Conservation (phyloP, 2,113 vertebrate species). For the Rhizomys pruinosus region DNA sequence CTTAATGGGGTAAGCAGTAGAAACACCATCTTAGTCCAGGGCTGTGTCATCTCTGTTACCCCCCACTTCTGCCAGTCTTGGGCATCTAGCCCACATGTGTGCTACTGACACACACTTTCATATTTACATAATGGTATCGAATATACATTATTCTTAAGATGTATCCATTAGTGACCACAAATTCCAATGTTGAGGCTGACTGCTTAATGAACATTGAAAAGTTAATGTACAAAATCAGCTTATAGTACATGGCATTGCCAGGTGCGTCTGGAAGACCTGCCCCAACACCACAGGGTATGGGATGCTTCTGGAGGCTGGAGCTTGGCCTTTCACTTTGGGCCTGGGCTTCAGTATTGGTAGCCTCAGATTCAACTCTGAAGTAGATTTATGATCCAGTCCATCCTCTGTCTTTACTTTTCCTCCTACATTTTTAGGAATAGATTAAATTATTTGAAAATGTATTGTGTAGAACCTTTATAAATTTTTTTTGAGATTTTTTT, state of each 20-base stretch:
- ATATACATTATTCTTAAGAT: background rate
- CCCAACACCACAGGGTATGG: background rate
- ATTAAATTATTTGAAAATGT: slow-evolving; percentile 14
- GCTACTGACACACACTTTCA: background rate
- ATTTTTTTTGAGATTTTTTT: background rate
- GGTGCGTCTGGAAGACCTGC: background rate
- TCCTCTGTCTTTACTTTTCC: background rate
- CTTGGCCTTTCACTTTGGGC: background rate
- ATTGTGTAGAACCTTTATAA: background rate
- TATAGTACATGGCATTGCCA: background rate
- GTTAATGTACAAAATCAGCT: background rate
- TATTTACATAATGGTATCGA: background rate
- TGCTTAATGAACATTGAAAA: background rate
- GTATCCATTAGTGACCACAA: background rate
- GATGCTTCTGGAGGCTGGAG: background rate
- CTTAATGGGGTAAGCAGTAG: background rate
- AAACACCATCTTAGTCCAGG: background rate
- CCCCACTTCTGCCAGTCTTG: background rate
- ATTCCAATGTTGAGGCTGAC: slow-evolving; percentile 3
- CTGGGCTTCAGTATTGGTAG: too few species aligned
- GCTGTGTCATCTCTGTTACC: background rate
- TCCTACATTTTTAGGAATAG: background rate
- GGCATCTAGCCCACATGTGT: background rate
- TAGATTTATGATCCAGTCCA: background rate
- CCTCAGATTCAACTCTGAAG: background rate